Base-by-base conservation (phyloP, 2,888 invertebrate genomes). In the Magallana nippona region DNA sequence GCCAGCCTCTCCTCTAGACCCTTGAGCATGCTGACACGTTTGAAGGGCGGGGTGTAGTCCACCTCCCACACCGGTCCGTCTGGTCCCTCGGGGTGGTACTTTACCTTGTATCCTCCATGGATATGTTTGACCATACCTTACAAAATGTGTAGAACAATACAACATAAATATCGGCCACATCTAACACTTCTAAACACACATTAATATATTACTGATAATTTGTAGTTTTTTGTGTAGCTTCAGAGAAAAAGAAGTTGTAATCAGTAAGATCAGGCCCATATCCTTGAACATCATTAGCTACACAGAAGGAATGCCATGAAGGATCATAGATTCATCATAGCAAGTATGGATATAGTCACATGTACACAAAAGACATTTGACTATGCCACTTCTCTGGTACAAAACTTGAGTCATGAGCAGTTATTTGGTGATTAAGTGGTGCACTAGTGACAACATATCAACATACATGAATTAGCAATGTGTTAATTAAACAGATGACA, bases 31-130 rank as follows among this genome's bases (percentile, higher is more conserved):
- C 97, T 96, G 3, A 99, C 95, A 88, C 98, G 95, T 90, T 96
- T 97, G 95, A 99, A 99, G 1, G 99, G 99, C 55, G 99, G 99
- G 5, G 98, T 98, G 93, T 99, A 99, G 94, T 99, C 99, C 84
- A 99, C 96, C 91, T 97, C 96, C 81, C 97, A 96, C 8, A 97
- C 97, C 0, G 89, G 96, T 0, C 98, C 98, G 88, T 98, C 97
- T 1, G 94, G 94, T 1, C 95, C 95, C 60, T 95, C 95, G 0
- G 99, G 99, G 94, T 98, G 99, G 93, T 98, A 99, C 91, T 96
- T 96, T 5, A 98, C 95, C 95, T 98, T 98, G 93, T 98, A 98
- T 15, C 96, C 96, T 8, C 98, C 98, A 93, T 97, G 97, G 91
- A 99, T 97, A 90, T 96, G 96, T 94, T 97, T 96, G 0, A 99